Evolutionary conservation across 30 jellyfish, hydroid and myxozoan genomes (phyloP).

Genomic region (Calvadosia cruxmelitensis): DNA sequence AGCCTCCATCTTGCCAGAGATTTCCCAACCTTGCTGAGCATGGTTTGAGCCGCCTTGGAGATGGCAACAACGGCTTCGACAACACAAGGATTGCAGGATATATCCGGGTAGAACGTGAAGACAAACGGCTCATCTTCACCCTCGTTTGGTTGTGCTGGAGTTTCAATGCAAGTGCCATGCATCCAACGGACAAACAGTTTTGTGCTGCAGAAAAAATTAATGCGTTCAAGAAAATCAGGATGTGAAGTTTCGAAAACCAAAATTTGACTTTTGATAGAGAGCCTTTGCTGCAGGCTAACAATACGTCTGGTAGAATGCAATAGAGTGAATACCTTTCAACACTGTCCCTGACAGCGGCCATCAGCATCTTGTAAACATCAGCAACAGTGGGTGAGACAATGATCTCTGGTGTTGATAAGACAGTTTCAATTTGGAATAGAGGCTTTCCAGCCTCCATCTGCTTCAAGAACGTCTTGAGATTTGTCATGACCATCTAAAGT

Average conservation of each 20-base stretch:
- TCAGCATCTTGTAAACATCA: conserved; percentile 59
- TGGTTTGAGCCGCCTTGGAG: conserved; percentile 58
- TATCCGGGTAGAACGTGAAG: conserved; percentile 75
- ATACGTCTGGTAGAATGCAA: no score
- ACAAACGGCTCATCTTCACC: conserved; percentile 78
- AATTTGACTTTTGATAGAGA: no score
- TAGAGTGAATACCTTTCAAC: conserved; percentile 92
- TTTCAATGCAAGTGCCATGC: conserved; percentile 95
- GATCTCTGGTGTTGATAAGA: conserved; percentile 87
- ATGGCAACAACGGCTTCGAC: conserved; percentile 46
- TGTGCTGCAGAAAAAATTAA: conserved; percentile 58
- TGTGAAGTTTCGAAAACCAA: no score
- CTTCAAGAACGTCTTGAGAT: conserved; percentile 43
- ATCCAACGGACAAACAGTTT: conserved; percentile 85
- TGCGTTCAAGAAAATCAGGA: no score
- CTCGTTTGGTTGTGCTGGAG: conserved; percentile 79
- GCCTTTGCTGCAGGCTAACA: no score
- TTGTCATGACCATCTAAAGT: conserved; percentile 58
- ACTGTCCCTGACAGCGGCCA: conserved; percentile 74
- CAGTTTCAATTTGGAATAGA: conserved; percentile 88
- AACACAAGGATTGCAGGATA: conserved; percentile 75
- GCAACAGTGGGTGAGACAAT: conserved; percentile 87
- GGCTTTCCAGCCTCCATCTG: conserved; percentile 74
- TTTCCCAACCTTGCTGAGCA: conserved; percentile 65
- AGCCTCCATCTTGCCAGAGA: conserved; percentile 67